Evolutionary conservation across 2,797 vertebrate species (phyloP).

Genomic region (Sebastes steindachneri): DNA sequence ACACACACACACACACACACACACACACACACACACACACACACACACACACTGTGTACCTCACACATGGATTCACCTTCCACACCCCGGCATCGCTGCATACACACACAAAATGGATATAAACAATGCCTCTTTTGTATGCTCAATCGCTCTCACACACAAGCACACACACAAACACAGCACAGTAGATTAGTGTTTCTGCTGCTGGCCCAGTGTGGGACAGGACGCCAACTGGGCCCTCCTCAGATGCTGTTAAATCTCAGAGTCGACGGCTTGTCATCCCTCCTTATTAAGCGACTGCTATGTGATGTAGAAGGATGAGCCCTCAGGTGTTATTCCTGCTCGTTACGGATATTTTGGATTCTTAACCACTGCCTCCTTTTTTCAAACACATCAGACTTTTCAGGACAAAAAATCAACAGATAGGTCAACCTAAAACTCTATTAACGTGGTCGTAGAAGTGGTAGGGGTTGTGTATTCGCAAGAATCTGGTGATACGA

Average conservation of each 20-base stretch:
- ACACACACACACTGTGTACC: background rate
- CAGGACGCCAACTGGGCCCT: conserved; percentile 53
- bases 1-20: conserved; percentile 15
- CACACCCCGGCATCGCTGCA: background rate
- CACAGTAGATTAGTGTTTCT: conserved; percentile 43
- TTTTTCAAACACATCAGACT: background rate
- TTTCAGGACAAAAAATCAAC: background rate
- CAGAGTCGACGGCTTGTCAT: conserved; percentile 28
- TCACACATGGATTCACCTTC: conserved; percentile 30
- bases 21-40: conserved; percentile 11
- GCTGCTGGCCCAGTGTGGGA: conserved; percentile 59
- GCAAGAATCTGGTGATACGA: too few species aligned
- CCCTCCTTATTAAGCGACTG: conserved; percentile 39
- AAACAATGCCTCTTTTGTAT: conserved; percentile 33
- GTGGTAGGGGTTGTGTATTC: too few species aligned
- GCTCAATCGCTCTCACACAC: background rate
- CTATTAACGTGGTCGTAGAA: background rate
- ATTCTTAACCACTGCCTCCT: background rate
- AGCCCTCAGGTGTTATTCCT: conserved; percentile 9
- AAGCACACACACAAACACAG: conserved; percentile 19
- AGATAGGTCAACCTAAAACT: background rate
- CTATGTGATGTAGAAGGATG: conserved; percentile 10
- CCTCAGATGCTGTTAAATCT: conserved; percentile 53
- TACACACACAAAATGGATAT: conserved; percentile 5
- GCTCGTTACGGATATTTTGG: conserved; percentile 16